phyloP scores from a whole-genome alignment of 1,140 invertebrate species.

The Hermatobates lingyangjiaoensis region DNA sequence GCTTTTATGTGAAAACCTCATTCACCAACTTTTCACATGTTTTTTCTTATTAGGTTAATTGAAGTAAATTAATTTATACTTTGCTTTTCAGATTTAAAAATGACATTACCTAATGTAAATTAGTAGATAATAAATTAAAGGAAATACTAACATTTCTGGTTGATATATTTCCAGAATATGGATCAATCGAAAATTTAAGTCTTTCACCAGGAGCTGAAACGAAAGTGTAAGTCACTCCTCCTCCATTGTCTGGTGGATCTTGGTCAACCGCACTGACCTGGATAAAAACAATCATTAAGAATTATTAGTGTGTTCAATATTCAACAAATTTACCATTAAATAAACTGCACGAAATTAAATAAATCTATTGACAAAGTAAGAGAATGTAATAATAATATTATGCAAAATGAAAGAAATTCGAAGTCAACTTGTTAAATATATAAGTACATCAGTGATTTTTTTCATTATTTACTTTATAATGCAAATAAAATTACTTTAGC shows the following conservation, averaged over 20 bases:
- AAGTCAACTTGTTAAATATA: background rate
- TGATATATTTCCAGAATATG: conserved; percentile 46
- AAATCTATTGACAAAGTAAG: no score
- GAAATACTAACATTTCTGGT: conserved; percentile 38
- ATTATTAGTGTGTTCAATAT: no score
- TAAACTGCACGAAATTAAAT: no score
- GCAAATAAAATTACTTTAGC: no score
- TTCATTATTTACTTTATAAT: no score
- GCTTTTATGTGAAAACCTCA: no score
- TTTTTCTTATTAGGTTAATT: no score
- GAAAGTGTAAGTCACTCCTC: conserved; percentile 56
- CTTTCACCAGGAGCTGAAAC: conserved; percentile 51
- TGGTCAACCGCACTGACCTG: conserved; percentile 34
- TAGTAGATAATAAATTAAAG: background rate
- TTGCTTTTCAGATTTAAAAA: no score
- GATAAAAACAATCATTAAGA: conserved; percentile 17
- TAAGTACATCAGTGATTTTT: background rate
- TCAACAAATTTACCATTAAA: no score
- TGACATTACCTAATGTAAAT: no score
- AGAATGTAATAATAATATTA: background rate
- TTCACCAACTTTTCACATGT: no score
- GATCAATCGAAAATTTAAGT: conserved; percentile 57
- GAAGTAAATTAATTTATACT: no score
- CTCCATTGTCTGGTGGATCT: conserved; percentile 50
- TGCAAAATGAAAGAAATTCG: background rate